Conservation (phyloP, 2,888 invertebrate species). For the Gari tellinella region DNA sequence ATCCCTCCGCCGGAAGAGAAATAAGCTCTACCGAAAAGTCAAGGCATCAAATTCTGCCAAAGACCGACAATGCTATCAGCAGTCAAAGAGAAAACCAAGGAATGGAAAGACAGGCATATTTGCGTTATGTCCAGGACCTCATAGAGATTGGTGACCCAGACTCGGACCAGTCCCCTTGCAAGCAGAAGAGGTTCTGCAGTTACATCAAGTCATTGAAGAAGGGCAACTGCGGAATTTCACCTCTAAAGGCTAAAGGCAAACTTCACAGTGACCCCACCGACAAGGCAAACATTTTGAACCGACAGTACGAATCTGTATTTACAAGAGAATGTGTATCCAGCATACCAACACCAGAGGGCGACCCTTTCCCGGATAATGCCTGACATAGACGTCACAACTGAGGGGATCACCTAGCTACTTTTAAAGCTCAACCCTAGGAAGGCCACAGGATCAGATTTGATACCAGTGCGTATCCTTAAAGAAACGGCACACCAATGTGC, state of each 20-base stretch:
- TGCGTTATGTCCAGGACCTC: slow-evolving; percentile 22
- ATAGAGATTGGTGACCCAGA: slow-evolving; percentile 16
- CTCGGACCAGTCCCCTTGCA: too few species aligned
- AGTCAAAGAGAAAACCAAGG: slow-evolving; percentile 9
- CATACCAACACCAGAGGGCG: background rate
- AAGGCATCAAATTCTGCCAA: background rate
- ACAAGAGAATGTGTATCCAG: background rate
- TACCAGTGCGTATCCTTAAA: background rate
- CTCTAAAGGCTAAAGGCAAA: slow-evolving; percentile 19
- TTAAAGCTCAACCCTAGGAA: slow-evolving; percentile 16
- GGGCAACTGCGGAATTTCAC: slow-evolving; percentile 28
- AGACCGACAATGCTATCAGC: slow-evolving; percentile 4
- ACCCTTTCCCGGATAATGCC: slow-evolving; percentile 10
- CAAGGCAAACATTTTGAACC: slow-evolving; percentile 31
- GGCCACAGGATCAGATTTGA: slow-evolving; percentile 12
- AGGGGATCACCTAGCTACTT: background rate
- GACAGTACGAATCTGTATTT: too few species aligned
- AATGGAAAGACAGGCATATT: slow-evolving; percentile 20
- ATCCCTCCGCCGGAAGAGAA: slow-evolving; percentile 16
- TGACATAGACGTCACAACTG: slow-evolving; percentile 1
- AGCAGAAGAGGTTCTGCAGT: too few species aligned
- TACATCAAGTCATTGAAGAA: slow-evolving; percentile 26
- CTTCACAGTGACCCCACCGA: slow-evolving; percentile 14
- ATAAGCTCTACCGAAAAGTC: slow-evolving; percentile 25
- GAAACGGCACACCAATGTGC: slow-evolving; percentile 19